Conservation (phyloP, 2,797 vertebrate species). For the Antennarius maculatus region DNA sequence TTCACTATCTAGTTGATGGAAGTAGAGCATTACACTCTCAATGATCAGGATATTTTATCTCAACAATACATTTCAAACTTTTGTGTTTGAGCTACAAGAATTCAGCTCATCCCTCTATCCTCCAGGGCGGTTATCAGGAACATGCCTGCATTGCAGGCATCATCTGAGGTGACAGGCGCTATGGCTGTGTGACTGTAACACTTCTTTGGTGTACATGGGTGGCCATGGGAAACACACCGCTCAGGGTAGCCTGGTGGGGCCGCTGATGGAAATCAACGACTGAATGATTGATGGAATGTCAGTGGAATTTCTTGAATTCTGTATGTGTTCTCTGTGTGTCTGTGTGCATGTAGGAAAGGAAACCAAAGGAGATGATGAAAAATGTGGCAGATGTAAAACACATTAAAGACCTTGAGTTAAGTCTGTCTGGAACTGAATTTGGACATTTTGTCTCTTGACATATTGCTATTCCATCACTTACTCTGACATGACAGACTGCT, state of each 20-base stretch:
- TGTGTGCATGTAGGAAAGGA: conserved; percentile 13
- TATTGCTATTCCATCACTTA: conserved; percentile 15
- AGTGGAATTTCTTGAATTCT: conserved; percentile 34
- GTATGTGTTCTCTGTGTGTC: conserved; percentile 12
- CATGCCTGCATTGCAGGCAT: conserved; percentile 34
- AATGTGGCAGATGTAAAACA: conserved; percentile 58
- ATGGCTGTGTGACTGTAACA: conserved; percentile 1
- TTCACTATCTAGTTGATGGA: conserved; percentile 17
- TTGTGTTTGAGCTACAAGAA: background rate
- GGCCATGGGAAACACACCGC: conserved; percentile 2
- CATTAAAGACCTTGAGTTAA: conserved; percentile 32
- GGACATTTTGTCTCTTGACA: conserved; percentile 43
- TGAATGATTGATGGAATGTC: conserved; percentile 44
- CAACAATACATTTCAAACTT: conserved; percentile 6
- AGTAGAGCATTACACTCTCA: background rate
- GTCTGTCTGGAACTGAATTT: conserved; percentile 13
- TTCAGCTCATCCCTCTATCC: conserved; percentile 7
- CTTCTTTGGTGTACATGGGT: conserved; percentile 16
- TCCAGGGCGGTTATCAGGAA: conserved; percentile 18
- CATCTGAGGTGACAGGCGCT: conserved; percentile 36
- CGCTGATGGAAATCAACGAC: conserved; percentile 16
- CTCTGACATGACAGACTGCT: conserved; percentile 21
- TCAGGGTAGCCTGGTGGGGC: conserved; percentile 7
- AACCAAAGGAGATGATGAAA: conserved; percentile 32
- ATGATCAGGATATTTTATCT: conserved; percentile 3